phyloP scores from a whole-genome alignment of 1,140 invertebrate genomes.

The Camponotus vicinus region DNA sequence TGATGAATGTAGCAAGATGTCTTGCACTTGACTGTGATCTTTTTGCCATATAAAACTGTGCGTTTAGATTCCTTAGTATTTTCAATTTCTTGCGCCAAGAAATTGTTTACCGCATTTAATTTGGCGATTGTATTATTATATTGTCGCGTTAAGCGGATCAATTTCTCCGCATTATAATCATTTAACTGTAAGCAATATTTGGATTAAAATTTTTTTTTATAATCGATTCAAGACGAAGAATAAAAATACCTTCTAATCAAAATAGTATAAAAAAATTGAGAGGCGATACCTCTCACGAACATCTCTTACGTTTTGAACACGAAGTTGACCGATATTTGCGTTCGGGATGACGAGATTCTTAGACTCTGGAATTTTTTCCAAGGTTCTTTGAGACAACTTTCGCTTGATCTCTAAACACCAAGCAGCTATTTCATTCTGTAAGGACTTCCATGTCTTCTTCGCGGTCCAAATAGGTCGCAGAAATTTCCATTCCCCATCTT shows the following conservation, averaged over 20 bases:
- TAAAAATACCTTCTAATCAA: not conserved
- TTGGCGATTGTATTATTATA: constrained; percentile 58
- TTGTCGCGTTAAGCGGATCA: constrained; percentile 59
- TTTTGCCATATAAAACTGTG: constrained; percentile 36
- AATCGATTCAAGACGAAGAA: not conserved
- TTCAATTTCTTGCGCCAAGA: constrained; percentile 1
- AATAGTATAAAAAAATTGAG: constrained; percentile 16
- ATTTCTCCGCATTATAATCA: constrained; percentile 59
- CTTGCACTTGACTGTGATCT: constrained; percentile 66
- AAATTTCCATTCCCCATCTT: constrained; percentile 62
- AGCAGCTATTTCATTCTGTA: constrained; percentile 67
- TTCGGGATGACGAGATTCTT: constrained; percentile 63
- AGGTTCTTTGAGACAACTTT: constrained; percentile 34
- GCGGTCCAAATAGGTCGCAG: constrained; percentile 58
- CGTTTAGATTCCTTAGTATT: not conserved
- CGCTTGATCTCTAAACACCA: constrained; percentile 72
- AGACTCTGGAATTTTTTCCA: constrained; percentile 25
- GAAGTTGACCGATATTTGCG: constrained; percentile 62
- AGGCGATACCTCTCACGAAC: not conserved
- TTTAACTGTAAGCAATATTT: constrained; percentile 70
- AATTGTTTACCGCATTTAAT: constrained; percentile 19
- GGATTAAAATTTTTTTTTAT: not conserved
- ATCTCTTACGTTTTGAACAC: constrained; percentile 61
- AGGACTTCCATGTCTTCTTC: constrained; percentile 60
- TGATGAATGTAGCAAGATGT: constrained; percentile 57